A percentile compares a stretch with the other conserved stretches of the same genome.
These are phyloP conservation scores for Macrotrachela quadricornifera DNA, from an alignment of 1,140 invertebrate species.

Conservation along the genomic window DNA sequence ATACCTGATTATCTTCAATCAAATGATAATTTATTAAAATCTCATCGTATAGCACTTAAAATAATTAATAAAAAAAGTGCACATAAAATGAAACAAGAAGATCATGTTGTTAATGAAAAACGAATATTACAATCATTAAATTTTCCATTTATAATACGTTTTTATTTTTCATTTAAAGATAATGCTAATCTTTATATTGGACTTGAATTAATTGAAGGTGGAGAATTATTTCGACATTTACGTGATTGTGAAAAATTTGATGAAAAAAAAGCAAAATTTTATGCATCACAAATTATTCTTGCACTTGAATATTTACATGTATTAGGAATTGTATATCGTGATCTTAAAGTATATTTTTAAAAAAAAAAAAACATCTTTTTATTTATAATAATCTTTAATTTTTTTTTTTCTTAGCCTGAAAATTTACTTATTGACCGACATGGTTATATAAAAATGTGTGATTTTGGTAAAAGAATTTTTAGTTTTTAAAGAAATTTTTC, in stretches of 20 bases:
- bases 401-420: constrained; percentile 32
- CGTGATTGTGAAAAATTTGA: constrained; percentile 46
- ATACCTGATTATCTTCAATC: too few relatives aligned
- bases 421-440: constrained; percentile 71
- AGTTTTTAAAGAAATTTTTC: background rate
- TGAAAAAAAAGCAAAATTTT: constrained; percentile 7
- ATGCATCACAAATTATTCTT: constrained; percentile 6
- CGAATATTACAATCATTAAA: constrained; percentile 4
- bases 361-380: too few relatives aligned
- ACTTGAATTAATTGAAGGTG: constrained; percentile 85
- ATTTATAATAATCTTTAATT: too few relatives aligned
- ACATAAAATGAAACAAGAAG: constrained; percentile 9
- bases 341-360: constrained; percentile 14
- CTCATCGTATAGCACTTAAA: background rate
- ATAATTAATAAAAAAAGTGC: constrained; percentile 8
- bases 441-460: constrained; percentile 83
- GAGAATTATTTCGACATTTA: constrained; percentile 94
- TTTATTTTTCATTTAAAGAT: constrained; percentile 38
- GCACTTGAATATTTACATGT: constrained; percentile 8
- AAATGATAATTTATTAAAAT: too few relatives aligned
- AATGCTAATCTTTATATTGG: constrained; percentile 98
- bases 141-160: constrained; percentile 6
- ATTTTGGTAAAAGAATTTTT: constrained; percentile 42
- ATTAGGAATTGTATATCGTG: constrained; percentile 9
- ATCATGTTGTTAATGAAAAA: constrained; percentile 8